Evolutionary conservation across 2,888 invertebrate species (phyloP).

Genomic region (Agonopterix subpropinquella): DNA sequence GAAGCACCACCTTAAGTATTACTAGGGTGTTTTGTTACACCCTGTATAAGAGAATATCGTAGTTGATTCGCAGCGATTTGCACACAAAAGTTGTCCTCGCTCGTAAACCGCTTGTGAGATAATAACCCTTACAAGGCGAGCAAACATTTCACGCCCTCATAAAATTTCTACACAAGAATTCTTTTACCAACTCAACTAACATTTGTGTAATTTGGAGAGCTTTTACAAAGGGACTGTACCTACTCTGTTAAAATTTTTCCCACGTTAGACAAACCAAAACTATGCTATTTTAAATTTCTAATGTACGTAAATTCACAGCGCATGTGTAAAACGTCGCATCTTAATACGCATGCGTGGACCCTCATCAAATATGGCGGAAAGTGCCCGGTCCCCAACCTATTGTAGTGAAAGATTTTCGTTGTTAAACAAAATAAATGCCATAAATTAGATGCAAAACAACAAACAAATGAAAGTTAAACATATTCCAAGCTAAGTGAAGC

Average conservation of each 20-base stretch:
- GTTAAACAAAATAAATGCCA: slow-evolving; percentile 21
- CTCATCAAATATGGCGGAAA: slow-evolving; percentile 43
- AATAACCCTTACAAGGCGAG: no score
- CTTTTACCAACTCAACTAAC: no score
- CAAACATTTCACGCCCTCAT: no score
- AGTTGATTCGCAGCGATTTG: no score
- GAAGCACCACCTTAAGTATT: no score
- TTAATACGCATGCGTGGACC: slow-evolving; percentile 39
- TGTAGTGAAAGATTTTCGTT: slow-evolving; percentile 34
- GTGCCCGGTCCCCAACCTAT: slow-evolving; percentile 29
- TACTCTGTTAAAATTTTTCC: slow-evolving; percentile 12
- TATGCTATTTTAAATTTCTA: slow-evolving; percentile 31
- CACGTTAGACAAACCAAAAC: slow-evolving; percentile 18
- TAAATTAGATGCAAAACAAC: slow-evolving; percentile 1
- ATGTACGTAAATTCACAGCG: slow-evolving; percentile 26
- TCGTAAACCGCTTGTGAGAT: no score
- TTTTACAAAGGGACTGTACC: slow-evolving; percentile 1
- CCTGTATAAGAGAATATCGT: no score
- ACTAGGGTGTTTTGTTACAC: no score
- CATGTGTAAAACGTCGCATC: slow-evolving; percentile 30
- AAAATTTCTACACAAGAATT: no score
- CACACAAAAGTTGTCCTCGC: no score
- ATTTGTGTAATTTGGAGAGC: neutral
- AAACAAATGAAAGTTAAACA: slow-evolving; percentile 8
- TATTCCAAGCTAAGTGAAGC: slow-evolving; percentile 1